Percentiles rank a stretch among this genome's conserved stretches.
Conservation (phyloP, 1,140 invertebrate genomes). For the Drosophila ironensis region DNA sequence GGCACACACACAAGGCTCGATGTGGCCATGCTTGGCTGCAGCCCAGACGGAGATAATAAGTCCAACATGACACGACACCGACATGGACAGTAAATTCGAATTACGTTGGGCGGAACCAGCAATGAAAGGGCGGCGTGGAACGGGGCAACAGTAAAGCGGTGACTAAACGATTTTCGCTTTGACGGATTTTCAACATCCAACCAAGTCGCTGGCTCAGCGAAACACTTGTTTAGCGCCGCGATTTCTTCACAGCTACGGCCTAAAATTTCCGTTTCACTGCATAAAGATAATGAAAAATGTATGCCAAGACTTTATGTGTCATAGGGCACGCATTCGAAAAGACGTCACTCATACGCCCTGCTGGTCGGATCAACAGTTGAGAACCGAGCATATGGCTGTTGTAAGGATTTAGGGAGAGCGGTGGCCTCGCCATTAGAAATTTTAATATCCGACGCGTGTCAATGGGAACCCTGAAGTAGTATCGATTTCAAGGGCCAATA, state of each 20-base stretch:
- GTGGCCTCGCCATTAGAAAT: slow-evolving; percentile 27
- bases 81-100: slow-evolving; percentile 55
- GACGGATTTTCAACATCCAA: slow-evolving; percentile 23
- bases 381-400: slow-evolving; percentile 32
- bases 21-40: slow-evolving; percentile 31
- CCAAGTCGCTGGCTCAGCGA: slow-evolving; percentile 6
- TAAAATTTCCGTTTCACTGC: slow-evolving; percentile 24
- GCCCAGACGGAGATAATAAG: slow-evolving; percentile 45
- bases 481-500: background rate
- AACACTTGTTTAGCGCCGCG: slow-evolving; percentile 19
- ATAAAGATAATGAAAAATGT: slow-evolving; percentile 25
- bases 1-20: slow-evolving; percentile 6
- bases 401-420: slow-evolving; percentile 25
- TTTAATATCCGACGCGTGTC: slow-evolving; percentile 40
- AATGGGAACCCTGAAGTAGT: background rate
- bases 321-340: slow-evolving; percentile 27
- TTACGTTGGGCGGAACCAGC: slow-evolving; percentile 20
- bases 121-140: background rate
- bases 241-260: slow-evolving; percentile 17
- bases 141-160: slow-evolving; percentile 15
- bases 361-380: slow-evolving; percentile 36
- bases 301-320: slow-evolving; percentile 13
- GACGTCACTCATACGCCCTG: slow-evolving; percentile 52
- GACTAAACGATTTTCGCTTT: slow-evolving; percentile 24
- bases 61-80: slow-evolving; percentile 37